Evolutionary conservation across 2,113 vertebrate species (phyloP), one percentile per base, ranked within the genome.

Genomic region (Copsychus sechellarum): DNA sequence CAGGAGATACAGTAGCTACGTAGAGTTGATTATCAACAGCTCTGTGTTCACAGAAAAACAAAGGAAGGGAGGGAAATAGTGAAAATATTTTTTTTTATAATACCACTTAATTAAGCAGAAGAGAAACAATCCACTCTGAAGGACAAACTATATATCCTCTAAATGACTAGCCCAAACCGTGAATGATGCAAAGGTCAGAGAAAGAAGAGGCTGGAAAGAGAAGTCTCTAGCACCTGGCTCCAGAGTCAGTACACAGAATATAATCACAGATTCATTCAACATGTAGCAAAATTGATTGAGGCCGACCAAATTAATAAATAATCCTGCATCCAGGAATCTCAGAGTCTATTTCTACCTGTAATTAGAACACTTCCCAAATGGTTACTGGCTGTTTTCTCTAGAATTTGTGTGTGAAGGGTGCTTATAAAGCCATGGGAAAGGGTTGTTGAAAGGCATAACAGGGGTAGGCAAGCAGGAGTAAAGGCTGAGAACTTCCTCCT

Each of bases 1-100:
- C 99, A 74, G 99, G 99, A 62, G 99, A 99, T n/a, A 98, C 98
- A 0, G 99, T 97, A 89, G 99, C 99, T 90, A 99, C 98, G 1
- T 98, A 99, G 43, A 99, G 93, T 81, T 99, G 99, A 93, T 99
- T 99, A 97, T 99, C 99, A 29, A 99, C 78, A 50, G 99, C 99
- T 79, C 99, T 99, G 95, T 62, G 74, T 74, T 34, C 26, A 91
- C 28, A 92, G 21, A 88, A 57, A 89, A 38, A 92, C 8, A 29
- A 71, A 34, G 40, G 28, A 42, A 80, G 2, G 4, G 16, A 23
- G 4, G 5, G 6, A 21, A 47, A 50, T 88, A 33, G 17, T 66
- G 4, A 79, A 10, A n/a, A 6, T 12, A n/a, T 26, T 36, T 12
- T 7, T 51, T 69, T 73, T 69, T 54, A 50, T 70, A 54, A 28